Conservation (phyloP, 2,888 invertebrate genomes). For the Lottia scabra region DNA sequence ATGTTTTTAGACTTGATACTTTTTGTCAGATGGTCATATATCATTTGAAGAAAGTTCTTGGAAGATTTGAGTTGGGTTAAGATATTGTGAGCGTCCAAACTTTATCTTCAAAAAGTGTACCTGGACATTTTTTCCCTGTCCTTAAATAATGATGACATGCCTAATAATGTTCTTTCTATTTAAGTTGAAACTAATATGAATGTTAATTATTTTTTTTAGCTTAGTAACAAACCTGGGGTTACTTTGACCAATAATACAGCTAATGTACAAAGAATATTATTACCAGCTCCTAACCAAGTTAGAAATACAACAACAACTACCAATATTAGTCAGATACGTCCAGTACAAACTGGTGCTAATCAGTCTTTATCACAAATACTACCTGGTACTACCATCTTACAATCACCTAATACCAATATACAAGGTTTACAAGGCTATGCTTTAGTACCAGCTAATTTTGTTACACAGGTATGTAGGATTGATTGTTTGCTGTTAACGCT, state of each 20-base stretch:
- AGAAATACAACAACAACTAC: constrained; percentile 32
- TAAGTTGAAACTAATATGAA: too few relatives aligned
- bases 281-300: constrained; percentile 56
- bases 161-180: too few relatives aligned
- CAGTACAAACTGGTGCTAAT: constrained; percentile 54
- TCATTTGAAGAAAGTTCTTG: too few relatives aligned
- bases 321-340: constrained; percentile 57
- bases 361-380: constrained; percentile 45
- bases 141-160: too few relatives aligned
- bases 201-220: constrained; percentile 1
- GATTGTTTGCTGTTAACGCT: background rate
- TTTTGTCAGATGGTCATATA: too few relatives aligned
- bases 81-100: too few relatives aligned
- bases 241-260: constrained; percentile 1
- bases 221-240: constrained; percentile 17
- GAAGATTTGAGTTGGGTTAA: too few relatives aligned
- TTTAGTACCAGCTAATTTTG: constrained; percentile 75
- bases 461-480: constrained; percentile 65
- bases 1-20: too few relatives aligned
- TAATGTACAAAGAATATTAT: constrained; percentile 59
- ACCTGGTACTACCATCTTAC: constrained; percentile 63
- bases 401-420: constrained; percentile 62
- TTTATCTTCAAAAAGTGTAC: too few relatives aligned
- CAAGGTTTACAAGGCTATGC: constrained; percentile 70
- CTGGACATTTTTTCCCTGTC: too few relatives aligned